Conservation (phyloP, 2,797 vertebrate genomes). For the Anguilla pacifica region DNA sequence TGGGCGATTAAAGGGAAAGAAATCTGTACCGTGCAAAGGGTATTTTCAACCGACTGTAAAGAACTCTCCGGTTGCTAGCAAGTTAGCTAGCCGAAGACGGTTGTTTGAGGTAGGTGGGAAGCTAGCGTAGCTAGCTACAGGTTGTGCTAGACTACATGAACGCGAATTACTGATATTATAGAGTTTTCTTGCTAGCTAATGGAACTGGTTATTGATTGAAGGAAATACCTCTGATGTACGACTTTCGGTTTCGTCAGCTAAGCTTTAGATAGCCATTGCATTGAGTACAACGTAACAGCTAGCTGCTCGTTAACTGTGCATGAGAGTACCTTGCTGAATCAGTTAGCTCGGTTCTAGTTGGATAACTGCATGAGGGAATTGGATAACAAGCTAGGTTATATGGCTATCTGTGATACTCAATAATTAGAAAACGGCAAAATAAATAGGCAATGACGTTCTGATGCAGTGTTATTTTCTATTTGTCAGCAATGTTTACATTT, state of each 20-base stretch:
- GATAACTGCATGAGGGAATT: not conserved
- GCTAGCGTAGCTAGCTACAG: constrained; percentile 10
- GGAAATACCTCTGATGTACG: not conserved
- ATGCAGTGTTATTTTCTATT: not conserved
- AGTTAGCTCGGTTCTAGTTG: not conserved
- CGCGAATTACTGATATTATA: not conserved
- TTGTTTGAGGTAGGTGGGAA: not conserved
- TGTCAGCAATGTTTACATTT: constrained; percentile 19
- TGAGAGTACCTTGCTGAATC: not conserved
- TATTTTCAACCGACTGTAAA: not conserved
- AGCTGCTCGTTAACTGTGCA: not conserved
- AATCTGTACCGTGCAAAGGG: not conserved
- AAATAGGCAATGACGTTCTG: not conserved
- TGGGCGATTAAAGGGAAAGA: constrained; percentile 13
- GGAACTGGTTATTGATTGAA: not conserved
- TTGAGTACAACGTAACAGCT: not conserved
- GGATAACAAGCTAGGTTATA: not conserved
- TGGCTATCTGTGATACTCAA: not conserved
- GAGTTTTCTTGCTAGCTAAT: not conserved
- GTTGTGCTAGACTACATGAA: not conserved
- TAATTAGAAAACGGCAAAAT: not conserved
- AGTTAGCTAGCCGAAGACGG: constrained; percentile 30
- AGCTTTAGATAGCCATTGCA: not conserved
- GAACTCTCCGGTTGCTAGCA: not conserved
- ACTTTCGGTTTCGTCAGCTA: not conserved